These are phyloP conservation scores for Brachionus plicatilis DNA, from an alignment of 1,140 invertebrate species.

Conservation along the genomic window DNA sequence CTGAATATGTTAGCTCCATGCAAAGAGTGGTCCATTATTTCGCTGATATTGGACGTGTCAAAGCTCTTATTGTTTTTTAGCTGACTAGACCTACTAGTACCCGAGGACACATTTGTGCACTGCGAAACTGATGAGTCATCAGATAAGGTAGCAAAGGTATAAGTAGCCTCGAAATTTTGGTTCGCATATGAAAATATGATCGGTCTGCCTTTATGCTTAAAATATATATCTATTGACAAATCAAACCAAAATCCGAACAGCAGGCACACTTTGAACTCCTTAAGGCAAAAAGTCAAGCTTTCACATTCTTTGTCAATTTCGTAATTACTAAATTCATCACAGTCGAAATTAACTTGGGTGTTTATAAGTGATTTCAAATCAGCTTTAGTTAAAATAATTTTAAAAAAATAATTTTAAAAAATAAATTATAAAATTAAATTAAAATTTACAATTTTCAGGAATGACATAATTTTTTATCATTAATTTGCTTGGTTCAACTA, in stretches of 20 bases:
- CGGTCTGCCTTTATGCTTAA: slow-evolving; percentile 32
- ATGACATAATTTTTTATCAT: slow-evolving; percentile 38
- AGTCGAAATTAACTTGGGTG: slow-evolving; percentile 31
- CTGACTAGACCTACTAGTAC: not conserved
- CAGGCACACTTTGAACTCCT: slow-evolving; percentile 23
- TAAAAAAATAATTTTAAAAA: not conserved
- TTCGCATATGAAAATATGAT: not conserved
- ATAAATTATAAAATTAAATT: not conserved
- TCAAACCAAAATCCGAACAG: slow-evolving; percentile 31
- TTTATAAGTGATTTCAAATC: slow-evolving; percentile 30
- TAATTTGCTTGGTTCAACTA: not conserved
- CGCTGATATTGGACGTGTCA: not conserved
- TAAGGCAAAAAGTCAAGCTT: slow-evolving; percentile 23
- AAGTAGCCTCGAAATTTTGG: slow-evolving; percentile 13
- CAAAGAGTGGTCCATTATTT: slow-evolving; percentile 17
- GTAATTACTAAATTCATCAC: slow-evolving; percentile 35
- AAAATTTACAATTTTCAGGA: slow-evolving; percentile 33
- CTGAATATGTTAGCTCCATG: not conserved
- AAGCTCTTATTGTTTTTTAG: slow-evolving; percentile 2
- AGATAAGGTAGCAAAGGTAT: slow-evolving; percentile 27
- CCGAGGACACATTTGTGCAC: not conserved
- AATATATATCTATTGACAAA: slow-evolving; percentile 19
- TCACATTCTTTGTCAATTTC: slow-evolving; percentile 28
- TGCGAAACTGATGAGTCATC: slow-evolving; percentile 9
- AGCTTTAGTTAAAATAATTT: not conserved